phyloP scores from a whole-genome alignment of 2,888 invertebrate genomes.

The Hyposoter didymator region DNA sequence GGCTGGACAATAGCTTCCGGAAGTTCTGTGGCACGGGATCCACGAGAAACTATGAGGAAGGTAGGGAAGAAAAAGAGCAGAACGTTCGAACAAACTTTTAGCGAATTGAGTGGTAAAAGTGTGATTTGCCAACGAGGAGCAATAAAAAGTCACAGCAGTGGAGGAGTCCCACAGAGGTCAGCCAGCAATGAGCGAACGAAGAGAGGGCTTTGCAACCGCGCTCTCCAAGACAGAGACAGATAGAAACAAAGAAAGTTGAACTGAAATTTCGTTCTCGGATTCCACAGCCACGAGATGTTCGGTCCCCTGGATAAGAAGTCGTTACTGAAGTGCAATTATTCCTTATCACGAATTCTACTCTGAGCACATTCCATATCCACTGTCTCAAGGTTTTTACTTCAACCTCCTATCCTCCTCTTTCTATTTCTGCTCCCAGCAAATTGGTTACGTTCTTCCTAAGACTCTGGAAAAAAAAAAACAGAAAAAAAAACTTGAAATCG shows the following conservation, averaged over 20 bases:
- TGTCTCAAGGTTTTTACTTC: slow-evolving; percentile 22
- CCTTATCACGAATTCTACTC: slow-evolving; percentile 59
- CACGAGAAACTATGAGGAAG: slow-evolving; percentile 22
- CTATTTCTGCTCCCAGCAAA: not conserved
- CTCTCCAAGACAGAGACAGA: slow-evolving; percentile 23
- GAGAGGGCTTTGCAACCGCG: slow-evolving; percentile 6
- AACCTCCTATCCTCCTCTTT: slow-evolving; percentile 4
- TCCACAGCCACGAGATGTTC: slow-evolving; percentile 41
- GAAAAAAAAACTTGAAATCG: not conserved
- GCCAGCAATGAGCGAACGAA: slow-evolving; percentile 42
- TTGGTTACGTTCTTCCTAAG: not conserved
- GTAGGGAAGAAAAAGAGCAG: slow-evolving; percentile 8
- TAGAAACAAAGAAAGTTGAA: slow-evolving; percentile 32
- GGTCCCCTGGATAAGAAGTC: slow-evolving; percentile 66
- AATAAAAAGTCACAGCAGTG: slow-evolving; percentile 53
- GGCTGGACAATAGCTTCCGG: slow-evolving; percentile 51
- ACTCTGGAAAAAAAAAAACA: slow-evolving; percentile 1
- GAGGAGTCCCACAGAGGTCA: slow-evolving; percentile 35
- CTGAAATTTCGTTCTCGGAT: slow-evolving; percentile 58
- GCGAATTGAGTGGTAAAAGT: slow-evolving; percentile 70
- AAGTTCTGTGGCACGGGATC: slow-evolving; percentile 41
- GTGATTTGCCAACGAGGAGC: slow-evolving; percentile 65
- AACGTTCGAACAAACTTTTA: slow-evolving; percentile 60
- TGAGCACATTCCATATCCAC: slow-evolving; percentile 37
- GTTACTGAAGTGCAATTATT: slow-evolving; percentile 68